These are phyloP conservation scores for Neolamprologus cancellatus DNA, from an alignment of 2,113 vertebrate genomes.

Conservation along the genomic window DNA sequence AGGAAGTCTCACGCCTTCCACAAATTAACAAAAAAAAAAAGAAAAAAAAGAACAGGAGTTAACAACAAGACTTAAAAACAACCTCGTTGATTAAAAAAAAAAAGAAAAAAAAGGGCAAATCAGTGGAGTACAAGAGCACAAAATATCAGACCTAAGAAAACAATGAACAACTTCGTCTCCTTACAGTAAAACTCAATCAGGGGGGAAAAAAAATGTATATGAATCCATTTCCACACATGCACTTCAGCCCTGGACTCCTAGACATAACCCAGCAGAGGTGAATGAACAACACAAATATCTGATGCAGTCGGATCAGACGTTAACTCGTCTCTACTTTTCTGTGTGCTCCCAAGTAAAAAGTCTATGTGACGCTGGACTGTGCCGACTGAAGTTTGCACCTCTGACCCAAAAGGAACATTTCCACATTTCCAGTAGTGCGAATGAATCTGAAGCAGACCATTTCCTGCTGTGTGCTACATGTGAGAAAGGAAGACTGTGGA, in stretches of 20 bases:
- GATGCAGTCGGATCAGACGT: neutral
- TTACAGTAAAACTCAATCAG: slow-evolving; percentile 12
- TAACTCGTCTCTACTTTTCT: neutral
- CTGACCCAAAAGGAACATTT: neutral
- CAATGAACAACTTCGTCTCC: neutral
- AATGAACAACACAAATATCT: neutral
- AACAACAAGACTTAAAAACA: slow-evolving; percentile 10
- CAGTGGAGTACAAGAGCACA: neutral
- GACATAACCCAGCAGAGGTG: neutral
- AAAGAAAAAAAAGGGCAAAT: neutral
- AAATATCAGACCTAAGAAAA: neutral
- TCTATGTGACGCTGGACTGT: neutral
- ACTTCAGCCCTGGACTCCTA: neutral
- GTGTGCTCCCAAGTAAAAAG: neutral
- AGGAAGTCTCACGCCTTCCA: too few relatives aligned
- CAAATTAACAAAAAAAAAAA: neutral
- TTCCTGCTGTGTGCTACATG: neutral
- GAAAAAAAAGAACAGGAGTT: neutral
- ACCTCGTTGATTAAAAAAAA: neutral
- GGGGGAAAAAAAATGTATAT: accelerated
- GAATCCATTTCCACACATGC: neutral
- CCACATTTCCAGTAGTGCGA: neutral
- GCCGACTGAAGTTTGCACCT: neutral
- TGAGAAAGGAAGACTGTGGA: neutral
- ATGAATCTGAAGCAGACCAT: neutral